Evolutionary conservation across 1,140 invertebrate genomes (phyloP).

Genomic region (Gryon sp.): DNA sequence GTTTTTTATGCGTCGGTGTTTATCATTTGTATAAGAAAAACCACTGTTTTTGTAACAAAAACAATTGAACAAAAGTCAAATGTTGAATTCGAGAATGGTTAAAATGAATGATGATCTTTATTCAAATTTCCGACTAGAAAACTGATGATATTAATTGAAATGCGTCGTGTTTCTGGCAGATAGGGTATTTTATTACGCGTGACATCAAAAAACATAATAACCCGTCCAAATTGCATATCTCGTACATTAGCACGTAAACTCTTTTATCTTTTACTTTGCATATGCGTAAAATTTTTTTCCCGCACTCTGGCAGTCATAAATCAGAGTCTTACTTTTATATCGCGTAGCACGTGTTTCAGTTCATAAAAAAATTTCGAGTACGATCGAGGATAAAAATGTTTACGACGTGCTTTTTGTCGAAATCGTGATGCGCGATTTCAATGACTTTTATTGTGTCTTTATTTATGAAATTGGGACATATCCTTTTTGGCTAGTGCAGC

Average conservation of each 20-base stretch:
- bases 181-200: slow-evolving; percentile 28
- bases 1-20: too few relatives aligned
- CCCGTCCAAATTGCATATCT: slow-evolving; percentile 28
- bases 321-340: slow-evolving; percentile 39
- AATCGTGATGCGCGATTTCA: neutral
- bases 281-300: slow-evolving; percentile 39
- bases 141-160: slow-evolving; percentile 45
- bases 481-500: neutral
- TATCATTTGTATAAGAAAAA: too few relatives aligned
- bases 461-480: slow-evolving; percentile 7
- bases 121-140: neutral
- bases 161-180: slow-evolving; percentile 3
- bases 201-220: slow-evolving; percentile 38
- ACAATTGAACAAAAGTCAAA: too few relatives aligned
- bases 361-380: slow-evolving; percentile 36
- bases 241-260: slow-evolving; percentile 30
- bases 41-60: too few relatives aligned
- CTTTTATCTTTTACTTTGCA: slow-evolving; percentile 51
- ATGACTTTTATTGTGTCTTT: slow-evolving; percentile 37
- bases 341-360: slow-evolving; percentile 33
- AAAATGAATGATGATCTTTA: neutral
- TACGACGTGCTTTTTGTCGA: slow-evolving; percentile 24
- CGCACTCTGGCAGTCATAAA: slow-evolving; percentile 17
- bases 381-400: slow-evolving; percentile 49
- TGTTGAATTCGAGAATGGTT: too few relatives aligned